These are phyloP conservation scores for Caenorhabditis wallacei DNA, from an alignment of 2,888 invertebrate species.

Conservation along the genomic window DNA sequence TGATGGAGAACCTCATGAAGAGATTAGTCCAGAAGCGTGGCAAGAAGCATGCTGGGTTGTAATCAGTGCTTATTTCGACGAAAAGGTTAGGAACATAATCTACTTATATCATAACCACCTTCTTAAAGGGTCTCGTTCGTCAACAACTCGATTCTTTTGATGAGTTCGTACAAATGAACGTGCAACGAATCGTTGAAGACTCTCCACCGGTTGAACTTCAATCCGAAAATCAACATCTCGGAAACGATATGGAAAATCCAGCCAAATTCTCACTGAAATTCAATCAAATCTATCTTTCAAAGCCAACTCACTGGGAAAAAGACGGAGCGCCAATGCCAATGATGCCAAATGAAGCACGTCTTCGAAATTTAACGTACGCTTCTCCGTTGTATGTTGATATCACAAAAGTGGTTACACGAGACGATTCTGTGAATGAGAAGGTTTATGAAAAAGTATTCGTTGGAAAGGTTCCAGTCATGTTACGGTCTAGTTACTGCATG, in stretches of 20 bases:
- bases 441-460: constrained; percentile 88
- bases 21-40: constrained; percentile 95
- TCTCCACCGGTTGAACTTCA: constrained; percentile 96
- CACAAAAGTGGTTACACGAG: constrained; percentile 89
- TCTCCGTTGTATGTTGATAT: constrained; percentile 99
- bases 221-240: constrained; percentile 97
- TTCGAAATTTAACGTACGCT: constrained; percentile 93
- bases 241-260: constrained; percentile 86
- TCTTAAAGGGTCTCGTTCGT: constrained; percentile 90
- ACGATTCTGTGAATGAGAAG: constrained; percentile 90
- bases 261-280: constrained; percentile 95
- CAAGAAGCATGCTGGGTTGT: constrained; percentile 97
- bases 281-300: constrained; percentile 98
- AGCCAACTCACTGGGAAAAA: constrained; percentile 99
- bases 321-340: constrained; percentile 99
- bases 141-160: constrained; percentile 99
- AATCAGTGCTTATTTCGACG: constrained; percentile 99
- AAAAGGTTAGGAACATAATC: constrained; percentile 86
- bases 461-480: constrained; percentile 98
- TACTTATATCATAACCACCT: not conserved
- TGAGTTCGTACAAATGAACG: constrained; percentile 99
- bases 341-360: constrained; percentile 99
- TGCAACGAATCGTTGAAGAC: constrained; percentile 99
- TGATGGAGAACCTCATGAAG: constrained; percentile 72
- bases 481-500: constrained; percentile 96